Conservation (phyloP, 1,140 invertebrate species). For the Lepidurus arcticus region DNA sequence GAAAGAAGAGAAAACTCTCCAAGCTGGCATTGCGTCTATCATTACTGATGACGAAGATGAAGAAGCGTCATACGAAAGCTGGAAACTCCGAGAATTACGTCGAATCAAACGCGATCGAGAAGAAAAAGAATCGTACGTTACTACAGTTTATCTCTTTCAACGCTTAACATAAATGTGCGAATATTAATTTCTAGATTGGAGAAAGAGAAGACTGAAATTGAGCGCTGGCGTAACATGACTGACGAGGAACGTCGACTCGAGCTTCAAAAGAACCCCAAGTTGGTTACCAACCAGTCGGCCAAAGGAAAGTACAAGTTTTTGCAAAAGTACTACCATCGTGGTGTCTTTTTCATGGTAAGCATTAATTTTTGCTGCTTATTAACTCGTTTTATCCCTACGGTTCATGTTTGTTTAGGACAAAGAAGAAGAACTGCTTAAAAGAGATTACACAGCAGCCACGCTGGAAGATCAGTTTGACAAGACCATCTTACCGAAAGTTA, state of each 20-base stretch:
- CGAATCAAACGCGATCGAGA: conserved; percentile 92
- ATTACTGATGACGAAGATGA: conserved; percentile 95
- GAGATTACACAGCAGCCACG: conserved; percentile 94
- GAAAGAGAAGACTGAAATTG: conserved; percentile 84
- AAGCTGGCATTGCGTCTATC: conserved; percentile 58
- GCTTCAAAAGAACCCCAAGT: conserved; percentile 83
- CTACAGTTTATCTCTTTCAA: not conserved
- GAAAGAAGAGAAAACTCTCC: conserved; percentile 47
- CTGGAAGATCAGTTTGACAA: conserved; percentile 99
- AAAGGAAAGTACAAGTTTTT: conserved; percentile 99
- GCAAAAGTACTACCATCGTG: conserved; percentile 99
- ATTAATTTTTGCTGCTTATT: not conserved
- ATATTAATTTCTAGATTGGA: conserved; percentile 53
- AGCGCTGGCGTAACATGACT: conserved; percentile 85
- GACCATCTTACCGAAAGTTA: conserved; percentile 96
- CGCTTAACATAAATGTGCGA: not conserved
- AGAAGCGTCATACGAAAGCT: conserved; percentile 94
- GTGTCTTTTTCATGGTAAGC: conserved; percentile 84
- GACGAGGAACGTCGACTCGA: conserved; percentile 92
- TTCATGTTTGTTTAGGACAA: conserved; percentile 56
- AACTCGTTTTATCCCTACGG: not conserved
- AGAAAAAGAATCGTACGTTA: conserved; percentile 76
- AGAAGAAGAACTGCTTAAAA: conserved; percentile 86
- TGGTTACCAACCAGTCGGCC: conserved; percentile 85
- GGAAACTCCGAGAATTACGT: conserved; percentile 95